Evolutionary conservation across 2,113 vertebrate genomes (phyloP).

Genomic region (Chlamydotis undulata): DNA sequence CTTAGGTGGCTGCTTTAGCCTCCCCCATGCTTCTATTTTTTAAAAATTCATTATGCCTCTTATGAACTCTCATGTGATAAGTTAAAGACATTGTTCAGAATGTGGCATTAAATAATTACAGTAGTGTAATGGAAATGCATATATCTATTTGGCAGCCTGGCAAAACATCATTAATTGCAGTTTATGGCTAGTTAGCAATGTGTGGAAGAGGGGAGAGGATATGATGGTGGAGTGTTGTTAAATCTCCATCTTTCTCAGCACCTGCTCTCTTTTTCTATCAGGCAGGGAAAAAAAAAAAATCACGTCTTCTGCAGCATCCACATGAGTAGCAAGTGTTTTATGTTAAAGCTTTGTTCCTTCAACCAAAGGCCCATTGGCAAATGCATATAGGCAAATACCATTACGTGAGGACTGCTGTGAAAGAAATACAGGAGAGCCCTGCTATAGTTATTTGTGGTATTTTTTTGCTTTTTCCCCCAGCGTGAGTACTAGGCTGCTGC

Average conservation of each 20-base stretch:
- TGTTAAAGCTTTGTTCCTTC: neutral
- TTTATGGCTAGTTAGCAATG: neutral
- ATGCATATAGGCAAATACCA: neutral
- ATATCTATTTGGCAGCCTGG: neutral
- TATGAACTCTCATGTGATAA: neutral
- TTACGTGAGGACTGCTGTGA: neutral
- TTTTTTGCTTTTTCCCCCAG: neutral
- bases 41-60: neutral
- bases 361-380: neutral
- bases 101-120: neutral
- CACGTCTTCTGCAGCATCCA: neutral
- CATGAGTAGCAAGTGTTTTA: neutral
- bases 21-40: neutral
- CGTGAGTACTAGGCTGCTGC: neutral
- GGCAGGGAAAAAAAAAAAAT: neutral
- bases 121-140: neutral
- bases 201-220: neutral
- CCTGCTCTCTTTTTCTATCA: neutral
- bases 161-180: neutral
- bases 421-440: neutral
- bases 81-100: neutral
- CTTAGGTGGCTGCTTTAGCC: neutral
- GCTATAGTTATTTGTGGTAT: neutral
- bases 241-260: neutral
- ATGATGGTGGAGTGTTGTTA: neutral